These are phyloP conservation scores for Bombus turneri DNA, from an alignment of 1,140 invertebrate genomes.

Conservation along the genomic window DNA sequence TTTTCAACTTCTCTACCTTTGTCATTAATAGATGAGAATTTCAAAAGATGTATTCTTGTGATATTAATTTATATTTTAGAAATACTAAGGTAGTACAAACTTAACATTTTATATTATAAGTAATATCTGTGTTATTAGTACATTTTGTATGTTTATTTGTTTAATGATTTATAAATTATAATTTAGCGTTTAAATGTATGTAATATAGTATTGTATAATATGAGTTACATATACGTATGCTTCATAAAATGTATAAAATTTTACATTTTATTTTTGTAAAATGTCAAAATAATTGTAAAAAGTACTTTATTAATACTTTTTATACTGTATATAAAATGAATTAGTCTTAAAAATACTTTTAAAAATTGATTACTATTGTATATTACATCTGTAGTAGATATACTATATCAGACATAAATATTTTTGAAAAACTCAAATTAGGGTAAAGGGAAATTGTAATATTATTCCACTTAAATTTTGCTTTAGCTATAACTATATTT, in stretches of 20 bases:
- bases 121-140: background rate
- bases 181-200: constrained; percentile 5
- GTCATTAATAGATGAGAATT: background rate
- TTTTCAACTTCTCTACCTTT: background rate
- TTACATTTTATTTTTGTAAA: constrained; percentile 44
- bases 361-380: constrained; percentile 20
- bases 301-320: constrained; percentile 43
- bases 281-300: constrained; percentile 46
- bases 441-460: background rate
- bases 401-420: background rate
- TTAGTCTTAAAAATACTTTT: constrained; percentile 28
- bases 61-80: constrained; percentile 27
- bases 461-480: background rate
- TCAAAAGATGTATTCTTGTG: constrained; percentile 16
- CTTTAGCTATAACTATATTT: constrained; percentile 25
- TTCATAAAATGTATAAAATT: constrained; percentile 36
- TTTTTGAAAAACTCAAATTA: constrained; percentile 1
- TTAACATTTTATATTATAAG: constrained; percentile 31
- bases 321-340: constrained; percentile 51
- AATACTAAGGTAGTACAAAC: constrained; percentile 30
- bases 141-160: constrained; percentile 6
- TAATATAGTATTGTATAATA: constrained; percentile 29
- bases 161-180: background rate
- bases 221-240: background rate
- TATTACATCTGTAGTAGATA: background rate